Percentiles rank a stretch among this genome's conserved stretches.
These are phyloP conservation scores for Metaphire vulgaris DNA, from an alignment of 1,140 invertebrate genomes.

Conservation along the genomic window DNA sequence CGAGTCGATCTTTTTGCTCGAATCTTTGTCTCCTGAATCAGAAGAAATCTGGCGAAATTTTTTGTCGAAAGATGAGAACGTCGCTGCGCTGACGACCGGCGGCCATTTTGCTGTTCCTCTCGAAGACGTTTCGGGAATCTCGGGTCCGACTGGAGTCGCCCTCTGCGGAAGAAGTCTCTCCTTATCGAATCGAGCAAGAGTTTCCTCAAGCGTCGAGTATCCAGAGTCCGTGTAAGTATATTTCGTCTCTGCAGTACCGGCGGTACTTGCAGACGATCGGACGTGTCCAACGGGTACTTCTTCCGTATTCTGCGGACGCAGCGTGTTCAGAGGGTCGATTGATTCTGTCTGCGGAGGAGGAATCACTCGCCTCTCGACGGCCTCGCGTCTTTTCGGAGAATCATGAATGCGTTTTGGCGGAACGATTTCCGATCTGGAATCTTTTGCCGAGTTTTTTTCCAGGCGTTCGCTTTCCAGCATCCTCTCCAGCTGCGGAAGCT, in stretches of 20 bases:
- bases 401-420: background rate
- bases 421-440: background rate
- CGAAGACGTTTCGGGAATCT: background rate
- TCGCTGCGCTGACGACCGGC: background rate
- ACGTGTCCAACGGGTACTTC: background rate
- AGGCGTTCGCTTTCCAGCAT: background rate
- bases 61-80: background rate
- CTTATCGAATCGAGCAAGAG: background rate
- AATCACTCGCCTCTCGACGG: background rate
- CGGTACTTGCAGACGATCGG: background rate
- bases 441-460: background rate
- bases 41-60: background rate
- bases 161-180: background rate
- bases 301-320: too few species aligned
- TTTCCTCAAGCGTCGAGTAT: background rate
- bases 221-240: background rate
- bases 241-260: background rate
- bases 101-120: background rate
- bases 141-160: background rate
- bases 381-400: background rate
- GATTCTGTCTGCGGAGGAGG: too few species aligned
- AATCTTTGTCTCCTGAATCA: background rate
- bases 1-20: background rate
- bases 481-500: background rate
- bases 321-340: background rate